Evolutionary conservation across 1,140 invertebrate genomes (phyloP).

Genomic region (Medauroidea extradentata): DNA sequence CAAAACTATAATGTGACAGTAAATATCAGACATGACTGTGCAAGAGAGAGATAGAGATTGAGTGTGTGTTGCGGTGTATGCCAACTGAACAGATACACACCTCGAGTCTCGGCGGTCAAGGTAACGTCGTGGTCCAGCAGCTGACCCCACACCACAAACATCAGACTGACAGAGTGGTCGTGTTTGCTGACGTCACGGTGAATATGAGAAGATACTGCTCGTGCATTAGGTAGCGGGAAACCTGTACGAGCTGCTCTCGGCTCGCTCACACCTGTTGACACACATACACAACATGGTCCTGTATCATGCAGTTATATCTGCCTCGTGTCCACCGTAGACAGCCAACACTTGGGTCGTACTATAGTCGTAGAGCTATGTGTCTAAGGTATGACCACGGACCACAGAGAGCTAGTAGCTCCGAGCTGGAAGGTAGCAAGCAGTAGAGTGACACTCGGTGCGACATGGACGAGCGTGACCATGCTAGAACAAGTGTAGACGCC

Average conservation of each 20-base stretch:
- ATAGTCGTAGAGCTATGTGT: no score
- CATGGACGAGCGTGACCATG: no score
- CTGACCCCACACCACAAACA: constrained; percentile 51
- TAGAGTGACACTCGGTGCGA: no score
- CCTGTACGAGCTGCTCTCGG: constrained; percentile 33
- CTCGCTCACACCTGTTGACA: constrained; percentile 27
- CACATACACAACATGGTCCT: background rate
- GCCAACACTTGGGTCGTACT: no score
- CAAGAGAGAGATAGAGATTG: background rate
- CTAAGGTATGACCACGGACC: no score
- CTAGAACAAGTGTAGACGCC: no score
- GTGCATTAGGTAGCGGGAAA: constrained; percentile 43
- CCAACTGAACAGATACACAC: constrained; percentile 24
- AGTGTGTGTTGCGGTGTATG: background rate
- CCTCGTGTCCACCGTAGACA: no score
- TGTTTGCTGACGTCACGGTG: constrained; percentile 46
- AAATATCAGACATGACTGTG: background rate
- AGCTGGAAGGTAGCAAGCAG: no score
- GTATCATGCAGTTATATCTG: no score
- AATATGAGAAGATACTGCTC: constrained; percentile 44
- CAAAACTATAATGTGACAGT: background rate
- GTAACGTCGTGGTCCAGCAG: constrained; percentile 54
- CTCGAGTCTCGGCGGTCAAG: constrained; percentile 49
- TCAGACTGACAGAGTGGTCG: constrained; percentile 46
- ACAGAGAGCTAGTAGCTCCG: no score